Evolutionary conservation across 2,888 invertebrate genomes (phyloP).

Genomic region (Metacarcinus magister): DNA sequence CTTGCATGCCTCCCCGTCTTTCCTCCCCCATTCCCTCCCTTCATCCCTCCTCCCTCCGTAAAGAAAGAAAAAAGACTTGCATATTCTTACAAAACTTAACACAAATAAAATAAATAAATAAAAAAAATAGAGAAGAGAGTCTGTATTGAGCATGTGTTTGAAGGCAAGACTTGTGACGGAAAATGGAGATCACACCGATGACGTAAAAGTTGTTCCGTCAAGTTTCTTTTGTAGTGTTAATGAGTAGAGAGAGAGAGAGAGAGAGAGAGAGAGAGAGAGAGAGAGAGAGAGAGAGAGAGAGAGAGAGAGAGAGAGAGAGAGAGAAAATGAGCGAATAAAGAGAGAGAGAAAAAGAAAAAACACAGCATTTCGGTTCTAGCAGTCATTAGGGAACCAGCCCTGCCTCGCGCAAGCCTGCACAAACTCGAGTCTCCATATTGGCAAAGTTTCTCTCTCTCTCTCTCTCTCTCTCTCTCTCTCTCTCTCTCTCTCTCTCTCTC

Average conservation of each 20-base stretch:
- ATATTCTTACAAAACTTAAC: too few relatives aligned
- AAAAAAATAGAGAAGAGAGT: too few relatives aligned
- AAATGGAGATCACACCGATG: background rate
- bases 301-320: constrained; percentile 30
- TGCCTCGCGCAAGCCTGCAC: background rate
- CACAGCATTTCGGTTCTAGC: background rate
- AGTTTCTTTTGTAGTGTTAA: background rate
- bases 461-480: constrained; percentile 43
- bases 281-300: constrained; percentile 49
- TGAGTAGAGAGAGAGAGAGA: constrained; percentile 50
- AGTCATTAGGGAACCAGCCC: background rate
- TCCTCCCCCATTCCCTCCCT: background rate
- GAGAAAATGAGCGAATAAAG: background rate
- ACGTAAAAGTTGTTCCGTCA: background rate
- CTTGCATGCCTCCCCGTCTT: background rate
- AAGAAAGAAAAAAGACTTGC: too few relatives aligned
- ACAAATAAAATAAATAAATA: too few relatives aligned
- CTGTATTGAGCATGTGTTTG: too few relatives aligned
- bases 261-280: constrained; percentile 43
- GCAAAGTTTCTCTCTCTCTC: constrained; percentile 12
- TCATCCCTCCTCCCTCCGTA: too few relatives aligned
- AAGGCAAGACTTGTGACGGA: too few relatives aligned
- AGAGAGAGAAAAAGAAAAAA: background rate
- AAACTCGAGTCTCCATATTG: background rate
- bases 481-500: constrained; percentile 49